phyloP scores from a whole-genome alignment of 2,888 invertebrate genomes.

The Ennomos quercinarius region DNA sequence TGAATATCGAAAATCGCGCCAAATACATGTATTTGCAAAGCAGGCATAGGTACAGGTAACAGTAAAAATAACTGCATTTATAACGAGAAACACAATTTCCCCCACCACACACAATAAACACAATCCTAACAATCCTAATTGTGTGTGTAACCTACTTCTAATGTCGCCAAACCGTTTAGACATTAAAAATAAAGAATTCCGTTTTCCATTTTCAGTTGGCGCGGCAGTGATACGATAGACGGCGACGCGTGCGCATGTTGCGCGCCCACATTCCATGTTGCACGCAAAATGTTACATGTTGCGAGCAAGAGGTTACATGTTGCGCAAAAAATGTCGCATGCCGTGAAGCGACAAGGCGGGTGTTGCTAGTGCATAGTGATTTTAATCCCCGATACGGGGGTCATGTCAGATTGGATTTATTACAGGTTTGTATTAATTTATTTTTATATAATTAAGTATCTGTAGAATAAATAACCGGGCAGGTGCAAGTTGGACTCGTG shows the following conservation, averaged over 20 bases:
- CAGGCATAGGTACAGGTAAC: too few species aligned
- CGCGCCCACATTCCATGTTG: slow-evolving; percentile 13
- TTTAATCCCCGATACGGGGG: slow-evolving; percentile 12
- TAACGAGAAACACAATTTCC: slow-evolving; percentile 7
- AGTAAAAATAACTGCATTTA: slow-evolving; percentile 1
- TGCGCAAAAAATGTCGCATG: slow-evolving; percentile 11
- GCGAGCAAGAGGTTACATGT: slow-evolving; percentile 8
- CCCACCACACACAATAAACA: neutral
- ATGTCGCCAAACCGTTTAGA: slow-evolving; percentile 39
- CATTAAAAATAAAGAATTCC: slow-evolving; percentile 34
- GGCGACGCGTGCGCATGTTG: slow-evolving; percentile 32
- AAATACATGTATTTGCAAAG: slow-evolving; percentile 12
- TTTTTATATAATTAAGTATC: too few species aligned
- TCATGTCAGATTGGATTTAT: slow-evolving; percentile 20
- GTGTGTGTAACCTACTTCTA: slow-evolving; percentile 35
- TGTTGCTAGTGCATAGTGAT: slow-evolving; percentile 8
- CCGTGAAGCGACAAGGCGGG: neutral
- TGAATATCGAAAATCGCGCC: too few species aligned
- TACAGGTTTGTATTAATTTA: slow-evolving; percentile 14
- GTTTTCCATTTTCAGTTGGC: slow-evolving; percentile 36
- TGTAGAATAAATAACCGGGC: too few species aligned
- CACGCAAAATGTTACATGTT: slow-evolving; percentile 12
- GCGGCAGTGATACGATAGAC: slow-evolving; percentile 29
- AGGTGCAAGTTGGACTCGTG: too few species aligned
- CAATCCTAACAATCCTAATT: slow-evolving; percentile 7